Conservation (phyloP, 2,888 invertebrate species). For the Macrostomum cliftonense region DNA sequence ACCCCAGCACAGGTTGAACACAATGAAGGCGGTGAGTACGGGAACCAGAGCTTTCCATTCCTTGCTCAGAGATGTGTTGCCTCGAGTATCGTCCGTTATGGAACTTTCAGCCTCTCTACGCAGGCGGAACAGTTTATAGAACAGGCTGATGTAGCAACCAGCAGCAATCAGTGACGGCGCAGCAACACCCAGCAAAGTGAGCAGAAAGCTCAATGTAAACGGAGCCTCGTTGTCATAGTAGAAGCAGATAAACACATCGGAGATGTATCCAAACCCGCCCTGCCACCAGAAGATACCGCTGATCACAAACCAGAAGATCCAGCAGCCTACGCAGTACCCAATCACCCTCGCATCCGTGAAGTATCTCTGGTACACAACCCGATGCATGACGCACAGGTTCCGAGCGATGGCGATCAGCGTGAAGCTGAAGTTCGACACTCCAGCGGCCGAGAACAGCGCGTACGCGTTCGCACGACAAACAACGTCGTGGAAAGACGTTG, state of each 20-base stretch:
- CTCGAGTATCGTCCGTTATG: too few species aligned
- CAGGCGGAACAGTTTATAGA: conserved; percentile 4
- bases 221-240: conserved; percentile 8
- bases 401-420: conserved; percentile 10
- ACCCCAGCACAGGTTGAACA: conserved; percentile 4
- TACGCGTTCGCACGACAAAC: conserved; percentile 6
- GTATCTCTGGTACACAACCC: neutral
- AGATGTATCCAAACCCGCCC: conserved; percentile 3
- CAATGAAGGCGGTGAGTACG: neutral
- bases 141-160: conserved; percentile 6
- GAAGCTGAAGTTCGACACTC: conserved; percentile 10
- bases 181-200: conserved; percentile 8
- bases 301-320: conserved; percentile 7
- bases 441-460: conserved; percentile 7
- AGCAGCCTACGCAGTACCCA: neutral
- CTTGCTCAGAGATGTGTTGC: neutral
- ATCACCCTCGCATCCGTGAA: conserved; percentile 4
- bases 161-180: conserved; percentile 4
- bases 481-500: neutral
- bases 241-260: conserved; percentile 6
- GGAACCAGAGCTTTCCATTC: neutral
- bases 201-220: conserved; percentile 2
- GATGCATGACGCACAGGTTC: conserved; percentile 6
- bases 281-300: neutral
- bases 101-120: too few species aligned